Conservation (phyloP, 2,113 vertebrate species). For the Felis chaus region DNA sequence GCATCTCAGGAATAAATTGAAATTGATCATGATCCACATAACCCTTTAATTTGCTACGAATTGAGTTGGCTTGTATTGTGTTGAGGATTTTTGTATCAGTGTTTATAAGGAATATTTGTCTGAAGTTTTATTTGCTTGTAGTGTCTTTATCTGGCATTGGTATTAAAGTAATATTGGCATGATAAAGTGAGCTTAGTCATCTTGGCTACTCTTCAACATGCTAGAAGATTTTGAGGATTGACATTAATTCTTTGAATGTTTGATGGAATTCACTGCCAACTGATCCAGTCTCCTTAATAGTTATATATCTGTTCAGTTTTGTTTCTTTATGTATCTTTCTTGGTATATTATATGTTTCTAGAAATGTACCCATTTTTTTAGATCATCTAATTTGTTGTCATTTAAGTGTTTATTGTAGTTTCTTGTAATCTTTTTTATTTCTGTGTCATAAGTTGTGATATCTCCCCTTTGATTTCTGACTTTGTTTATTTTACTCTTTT, state of each 20-base stretch:
- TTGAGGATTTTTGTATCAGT: too few species aligned
- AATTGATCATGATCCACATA: too few species aligned
- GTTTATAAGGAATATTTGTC: too few species aligned
- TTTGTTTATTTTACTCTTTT: background rate
- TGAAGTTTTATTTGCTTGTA: too few species aligned
- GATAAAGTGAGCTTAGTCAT: too few species aligned
- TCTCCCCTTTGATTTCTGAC: background rate
- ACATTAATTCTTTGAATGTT: background rate
- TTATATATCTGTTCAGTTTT: background rate
- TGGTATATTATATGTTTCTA: background rate
- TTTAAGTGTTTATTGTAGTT: background rate
- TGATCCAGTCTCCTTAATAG: background rate
- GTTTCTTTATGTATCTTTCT: background rate
- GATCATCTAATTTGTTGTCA: background rate
- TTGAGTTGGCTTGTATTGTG: background rate
- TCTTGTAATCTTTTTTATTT: background rate
- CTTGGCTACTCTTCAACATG: background rate
- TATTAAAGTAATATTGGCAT: too few species aligned
- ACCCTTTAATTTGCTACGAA: background rate
- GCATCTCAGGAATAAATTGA: too few species aligned
- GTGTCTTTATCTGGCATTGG: too few species aligned
- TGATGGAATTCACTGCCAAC: background rate
- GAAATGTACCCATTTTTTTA: background rate
- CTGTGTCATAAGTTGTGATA: background rate
- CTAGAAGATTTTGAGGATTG: background rate